Evolutionary conservation across 2,113 vertebrate species (phyloP).

Genomic region (Martes martes): DNA sequence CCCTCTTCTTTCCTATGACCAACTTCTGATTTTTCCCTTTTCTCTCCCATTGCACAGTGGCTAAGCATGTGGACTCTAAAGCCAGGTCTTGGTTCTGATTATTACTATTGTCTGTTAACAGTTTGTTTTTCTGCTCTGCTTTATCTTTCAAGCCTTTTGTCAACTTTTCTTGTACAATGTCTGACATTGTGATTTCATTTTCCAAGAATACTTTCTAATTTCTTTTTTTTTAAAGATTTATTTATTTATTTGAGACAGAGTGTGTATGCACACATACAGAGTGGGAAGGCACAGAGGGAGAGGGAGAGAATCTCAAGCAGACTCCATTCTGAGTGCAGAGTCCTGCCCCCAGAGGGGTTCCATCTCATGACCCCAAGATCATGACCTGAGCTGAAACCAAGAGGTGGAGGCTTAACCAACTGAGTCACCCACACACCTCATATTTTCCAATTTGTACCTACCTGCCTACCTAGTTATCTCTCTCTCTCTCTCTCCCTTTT

Average conservation of each 20-base stretch:
- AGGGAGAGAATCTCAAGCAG: not conserved
- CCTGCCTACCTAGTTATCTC: not conserved
- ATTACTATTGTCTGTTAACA: not conserved
- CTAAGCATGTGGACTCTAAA: not conserved
- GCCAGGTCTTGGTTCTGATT: not conserved
- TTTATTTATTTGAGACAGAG: not conserved
- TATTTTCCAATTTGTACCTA: not conserved
- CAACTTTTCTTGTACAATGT: not conserved
- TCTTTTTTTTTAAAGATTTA: not conserved
- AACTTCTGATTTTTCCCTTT: not conserved
- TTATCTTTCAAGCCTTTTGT: not conserved
- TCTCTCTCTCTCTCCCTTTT: not conserved
- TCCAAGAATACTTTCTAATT: not conserved
- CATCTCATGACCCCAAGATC: not conserved
- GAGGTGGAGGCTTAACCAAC: not conserved
- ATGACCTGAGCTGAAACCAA: not conserved
- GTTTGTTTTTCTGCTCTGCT: not conserved
- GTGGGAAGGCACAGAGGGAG: not conserved
- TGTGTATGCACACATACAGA: not conserved
- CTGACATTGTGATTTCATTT: not conserved
- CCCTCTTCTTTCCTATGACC: not conserved
- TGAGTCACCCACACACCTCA: not conserved
- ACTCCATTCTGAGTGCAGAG: not conserved
- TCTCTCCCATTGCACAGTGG: no score
- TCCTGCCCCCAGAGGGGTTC: not conserved